These are phyloP conservation scores for Auanema freiburgensis DNA, from an alignment of 2,888 invertebrate genomes.

Conservation along the genomic window DNA sequence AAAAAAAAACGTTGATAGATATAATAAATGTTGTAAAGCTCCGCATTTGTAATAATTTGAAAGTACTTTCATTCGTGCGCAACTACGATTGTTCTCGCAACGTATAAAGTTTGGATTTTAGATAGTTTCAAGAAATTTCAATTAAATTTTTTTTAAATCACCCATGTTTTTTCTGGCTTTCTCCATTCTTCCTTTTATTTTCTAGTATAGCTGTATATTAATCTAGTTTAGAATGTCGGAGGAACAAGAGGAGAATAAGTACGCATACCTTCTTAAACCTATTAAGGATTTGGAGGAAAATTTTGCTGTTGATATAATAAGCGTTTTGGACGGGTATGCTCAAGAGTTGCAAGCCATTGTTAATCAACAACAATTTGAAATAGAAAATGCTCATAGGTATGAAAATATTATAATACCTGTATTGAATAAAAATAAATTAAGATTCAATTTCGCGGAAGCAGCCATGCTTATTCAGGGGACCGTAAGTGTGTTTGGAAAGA, in stretches of 20 bases:
- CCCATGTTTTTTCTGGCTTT: slow-evolving; percentile 1
- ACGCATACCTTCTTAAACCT: slow-evolving; percentile 31
- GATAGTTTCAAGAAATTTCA: no score
- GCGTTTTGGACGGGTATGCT: slow-evolving; percentile 12
- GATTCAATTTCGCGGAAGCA: slow-evolving; percentile 77
- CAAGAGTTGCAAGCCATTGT: slow-evolving; percentile 8
- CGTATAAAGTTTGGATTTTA: no score
- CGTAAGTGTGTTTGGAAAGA: slow-evolving; percentile 75
- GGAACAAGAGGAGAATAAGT: slow-evolving; percentile 14
- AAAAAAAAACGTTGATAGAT: background rate
- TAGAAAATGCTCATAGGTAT: slow-evolving; percentile 19
- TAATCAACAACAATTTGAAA: slow-evolving; percentile 11
- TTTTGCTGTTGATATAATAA: slow-evolving; percentile 28
- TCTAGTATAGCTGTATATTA: background rate
- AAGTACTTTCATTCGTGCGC: no score
- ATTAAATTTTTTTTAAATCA: slow-evolving; percentile 11
- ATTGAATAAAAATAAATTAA: slow-evolving; percentile 12
- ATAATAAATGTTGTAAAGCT: background rate
- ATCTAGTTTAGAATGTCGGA: slow-evolving; percentile 15
- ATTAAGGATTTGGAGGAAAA: slow-evolving; percentile 35
- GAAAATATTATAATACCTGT: no score
- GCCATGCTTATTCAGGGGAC: slow-evolving; percentile 79
- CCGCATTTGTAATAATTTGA: no score
- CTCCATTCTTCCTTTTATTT: slow-evolving; percentile 1
- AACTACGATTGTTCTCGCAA: no score